Percentiles rank a stretch among this genome's conserved stretches.
Conservation (phyloP, 2,888 invertebrate genomes). For the Tribolium freemani region DNA sequence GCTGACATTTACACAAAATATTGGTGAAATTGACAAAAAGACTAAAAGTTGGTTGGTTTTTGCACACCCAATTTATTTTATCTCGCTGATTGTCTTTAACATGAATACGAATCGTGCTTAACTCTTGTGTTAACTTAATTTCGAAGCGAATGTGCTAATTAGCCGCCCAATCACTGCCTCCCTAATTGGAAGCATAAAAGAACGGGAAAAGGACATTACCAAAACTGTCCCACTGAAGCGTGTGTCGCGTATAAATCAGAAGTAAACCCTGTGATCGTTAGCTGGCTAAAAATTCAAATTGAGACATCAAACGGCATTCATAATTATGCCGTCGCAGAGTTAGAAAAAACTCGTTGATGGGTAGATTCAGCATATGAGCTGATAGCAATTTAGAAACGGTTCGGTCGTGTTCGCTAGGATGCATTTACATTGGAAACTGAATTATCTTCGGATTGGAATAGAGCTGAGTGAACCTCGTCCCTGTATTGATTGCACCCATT, state of each 20-base stretch:
- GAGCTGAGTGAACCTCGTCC: conserved; percentile 46
- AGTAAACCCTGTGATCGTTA: conserved; percentile 19
- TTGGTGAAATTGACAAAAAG: too few relatives aligned
- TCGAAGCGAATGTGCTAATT: conserved; percentile 24
- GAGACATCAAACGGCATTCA: conserved; percentile 25
- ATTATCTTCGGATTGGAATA: conserved; percentile 52
- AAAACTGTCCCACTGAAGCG: conserved; percentile 14
- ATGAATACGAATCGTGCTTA: neutral
- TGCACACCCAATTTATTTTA: too few relatives aligned
- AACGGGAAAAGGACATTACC: neutral
- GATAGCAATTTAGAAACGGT: conserved; percentile 34
- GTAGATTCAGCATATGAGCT: conserved; percentile 21
- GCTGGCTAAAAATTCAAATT: conserved; percentile 29
- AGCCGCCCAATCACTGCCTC: conserved; percentile 7
- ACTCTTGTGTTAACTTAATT: conserved; percentile 7
- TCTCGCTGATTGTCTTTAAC: too few relatives aligned
- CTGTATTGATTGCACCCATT: conserved; percentile 53
- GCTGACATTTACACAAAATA: too few relatives aligned
- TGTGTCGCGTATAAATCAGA: conserved; percentile 14
- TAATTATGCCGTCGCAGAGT: conserved; percentile 18
- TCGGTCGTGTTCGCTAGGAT: conserved; percentile 34
- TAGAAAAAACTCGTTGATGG: neutral
- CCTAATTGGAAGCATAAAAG: conserved; percentile 26
- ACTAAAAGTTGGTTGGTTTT: too few relatives aligned
- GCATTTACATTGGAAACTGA: conserved; percentile 50